These are phyloP conservation scores for Leucophenga montana DNA, from an alignment of 2,888 invertebrate species.

Conservation along the genomic window DNA sequence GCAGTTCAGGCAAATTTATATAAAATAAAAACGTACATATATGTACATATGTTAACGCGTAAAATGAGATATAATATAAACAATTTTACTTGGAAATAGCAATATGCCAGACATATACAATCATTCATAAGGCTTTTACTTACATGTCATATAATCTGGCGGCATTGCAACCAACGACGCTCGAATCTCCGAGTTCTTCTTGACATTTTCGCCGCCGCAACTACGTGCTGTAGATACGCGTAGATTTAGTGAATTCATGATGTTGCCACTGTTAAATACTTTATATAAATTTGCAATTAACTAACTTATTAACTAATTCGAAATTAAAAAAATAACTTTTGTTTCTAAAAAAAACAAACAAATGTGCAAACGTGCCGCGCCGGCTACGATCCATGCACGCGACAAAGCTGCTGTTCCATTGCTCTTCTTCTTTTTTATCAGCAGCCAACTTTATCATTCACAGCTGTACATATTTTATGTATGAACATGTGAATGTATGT, in stretches of 20 bases:
- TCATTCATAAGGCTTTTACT: conserved; percentile 21
- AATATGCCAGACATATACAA: neutral
- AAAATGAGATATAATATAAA: neutral
- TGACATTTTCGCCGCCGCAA: conserved; percentile 55
- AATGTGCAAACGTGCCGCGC: no score
- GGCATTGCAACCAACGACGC: conserved; percentile 53
- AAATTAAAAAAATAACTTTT: no score
- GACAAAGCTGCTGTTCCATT: no score
- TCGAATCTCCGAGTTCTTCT: conserved; percentile 62
- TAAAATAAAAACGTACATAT: neutral
- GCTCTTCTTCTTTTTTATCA: no score
- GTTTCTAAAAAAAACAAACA: no score
- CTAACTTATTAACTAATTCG: no score
- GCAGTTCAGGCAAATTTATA: neutral
- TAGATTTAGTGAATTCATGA: conserved; percentile 64
- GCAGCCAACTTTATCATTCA: no score
- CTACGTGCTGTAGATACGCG: conserved; percentile 58
- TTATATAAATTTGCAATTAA: neutral
- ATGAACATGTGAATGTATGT: no score
- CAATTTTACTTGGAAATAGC: neutral
- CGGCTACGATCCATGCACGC: no score
- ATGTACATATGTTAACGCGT: neutral
- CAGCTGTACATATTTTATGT: no score
- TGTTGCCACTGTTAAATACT: conserved; percentile 33
- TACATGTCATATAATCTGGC: conserved; percentile 51